A percentile compares a stretch with the other conserved stretches of the same genome.
Conservation (phyloP, 2,888 invertebrate genomes). For the Pseudococcus viburni region DNA sequence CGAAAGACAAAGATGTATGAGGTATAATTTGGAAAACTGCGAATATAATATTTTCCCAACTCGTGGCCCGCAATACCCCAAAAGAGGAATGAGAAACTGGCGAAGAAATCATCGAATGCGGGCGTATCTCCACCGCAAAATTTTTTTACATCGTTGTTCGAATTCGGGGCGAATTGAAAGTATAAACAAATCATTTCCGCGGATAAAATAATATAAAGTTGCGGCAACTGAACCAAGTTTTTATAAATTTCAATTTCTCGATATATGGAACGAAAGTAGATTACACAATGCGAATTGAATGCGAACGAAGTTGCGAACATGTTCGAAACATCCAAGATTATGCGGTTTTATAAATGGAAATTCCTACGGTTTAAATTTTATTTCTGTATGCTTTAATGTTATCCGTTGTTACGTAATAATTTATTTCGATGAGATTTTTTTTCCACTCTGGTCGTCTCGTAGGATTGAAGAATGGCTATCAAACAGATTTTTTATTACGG, state of each 20-base stretch:
- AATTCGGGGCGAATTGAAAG: neutral
- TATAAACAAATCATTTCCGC: constrained; percentile 21
- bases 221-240: neutral
- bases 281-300: neutral
- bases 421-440: constrained; percentile 16
- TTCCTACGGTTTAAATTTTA: constrained; percentile 21
- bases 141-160: neutral
- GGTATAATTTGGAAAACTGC: constrained; percentile 20
- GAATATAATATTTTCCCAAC: constrained; percentile 14
- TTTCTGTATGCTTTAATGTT: constrained; percentile 13
- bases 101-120: too few relatives aligned
- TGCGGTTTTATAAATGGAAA: constrained; percentile 21
- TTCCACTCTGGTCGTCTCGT: neutral
- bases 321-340: constrained; percentile 14
- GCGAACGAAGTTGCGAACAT: neutral
- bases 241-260: constrained; percentile 20
- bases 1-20: constrained; percentile 41
- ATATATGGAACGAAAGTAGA: constrained; percentile 31
- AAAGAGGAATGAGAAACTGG: neutral
- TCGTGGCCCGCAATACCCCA: neutral
- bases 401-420: constrained; percentile 3
- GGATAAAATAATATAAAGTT: constrained; percentile 11
- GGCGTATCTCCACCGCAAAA: too few relatives aligned
- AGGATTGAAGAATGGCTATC: constrained; percentile 22
- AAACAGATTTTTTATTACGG: neutral